Conservation (phyloP, 2,797 vertebrate genomes). For the Loris lydekkerianus region DNA sequence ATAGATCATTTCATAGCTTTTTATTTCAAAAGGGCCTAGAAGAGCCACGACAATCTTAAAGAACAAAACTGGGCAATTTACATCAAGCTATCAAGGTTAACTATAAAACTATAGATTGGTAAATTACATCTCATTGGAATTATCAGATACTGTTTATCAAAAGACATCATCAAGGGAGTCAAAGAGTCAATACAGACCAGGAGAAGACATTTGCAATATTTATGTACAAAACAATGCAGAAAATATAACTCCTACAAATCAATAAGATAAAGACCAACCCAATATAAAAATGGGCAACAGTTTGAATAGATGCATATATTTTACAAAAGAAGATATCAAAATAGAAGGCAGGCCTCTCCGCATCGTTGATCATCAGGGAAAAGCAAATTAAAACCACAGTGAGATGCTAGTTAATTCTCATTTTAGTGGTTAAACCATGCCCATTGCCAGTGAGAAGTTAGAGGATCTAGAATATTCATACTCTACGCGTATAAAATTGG, state of each 20-base stretch:
- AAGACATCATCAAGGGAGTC: background rate
- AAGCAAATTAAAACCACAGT: background rate
- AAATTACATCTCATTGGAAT: conserved; percentile 33
- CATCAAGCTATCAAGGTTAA: background rate
- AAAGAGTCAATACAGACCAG: background rate
- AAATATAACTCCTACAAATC: background rate
- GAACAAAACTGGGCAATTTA: background rate
- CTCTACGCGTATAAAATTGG: background rate
- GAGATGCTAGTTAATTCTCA: background rate
- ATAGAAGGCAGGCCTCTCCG: background rate
- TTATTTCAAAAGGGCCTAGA: conserved; percentile 27
- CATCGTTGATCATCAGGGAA: background rate
- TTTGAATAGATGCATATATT: background rate
- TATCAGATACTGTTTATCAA: background rate
- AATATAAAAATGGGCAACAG: background rate
- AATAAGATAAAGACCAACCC: background rate
- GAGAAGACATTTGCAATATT: background rate
- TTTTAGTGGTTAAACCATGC: background rate
- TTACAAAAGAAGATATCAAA: background rate
- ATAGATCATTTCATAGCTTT: background rate
- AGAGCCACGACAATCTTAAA: background rate
- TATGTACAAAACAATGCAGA: background rate
- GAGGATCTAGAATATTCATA: background rate
- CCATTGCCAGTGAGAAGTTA: background rate
- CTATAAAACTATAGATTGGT: background rate